phyloP scores from a whole-genome alignment of 2,888 invertebrate species.

The Spilarctia lutea region DNA sequence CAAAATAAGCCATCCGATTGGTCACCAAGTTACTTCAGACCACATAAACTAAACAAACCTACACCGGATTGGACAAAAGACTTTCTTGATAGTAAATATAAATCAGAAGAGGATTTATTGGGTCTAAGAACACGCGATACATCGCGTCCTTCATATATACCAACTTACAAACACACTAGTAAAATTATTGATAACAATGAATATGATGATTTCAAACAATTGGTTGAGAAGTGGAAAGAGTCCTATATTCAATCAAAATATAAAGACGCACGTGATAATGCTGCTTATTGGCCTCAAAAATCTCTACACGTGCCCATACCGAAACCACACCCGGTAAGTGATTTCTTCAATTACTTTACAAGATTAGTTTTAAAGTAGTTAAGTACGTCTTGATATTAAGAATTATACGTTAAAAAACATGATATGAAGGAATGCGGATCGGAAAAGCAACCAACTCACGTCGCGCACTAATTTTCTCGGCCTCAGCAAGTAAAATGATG shows the following conservation, averaged over 20 bases:
- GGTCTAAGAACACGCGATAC: slow-evolving; percentile 79
- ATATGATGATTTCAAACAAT: slow-evolving; percentile 70
- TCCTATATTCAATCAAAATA: slow-evolving; percentile 78
- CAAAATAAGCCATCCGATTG: slow-evolving; percentile 66
- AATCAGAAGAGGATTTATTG: slow-evolving; percentile 80
- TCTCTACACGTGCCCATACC: slow-evolving; percentile 75
- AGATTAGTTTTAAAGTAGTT: slow-evolving; percentile 21
- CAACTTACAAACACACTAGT: slow-evolving; percentile 65
- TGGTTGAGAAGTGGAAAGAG: slow-evolving; percentile 79
- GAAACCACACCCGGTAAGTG: slow-evolving; percentile 81
- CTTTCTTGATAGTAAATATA: slow-evolving; percentile 67
- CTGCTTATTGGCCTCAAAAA: slow-evolving; percentile 75
- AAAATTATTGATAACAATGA: slow-evolving; percentile 64
- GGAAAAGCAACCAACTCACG: slow-evolving; percentile 74
- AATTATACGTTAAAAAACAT: slow-evolving; percentile 51
- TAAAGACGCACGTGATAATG: slow-evolving; percentile 73
- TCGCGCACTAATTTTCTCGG: slow-evolving; percentile 83
- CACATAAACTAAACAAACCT: slow-evolving; percentile 63
- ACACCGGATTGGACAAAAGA: slow-evolving; percentile 73
- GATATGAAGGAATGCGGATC: slow-evolving; percentile 82
- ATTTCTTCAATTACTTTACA: slow-evolving; percentile 19
- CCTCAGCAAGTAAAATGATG: slow-evolving; percentile 75
- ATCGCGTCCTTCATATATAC: slow-evolving; percentile 73
- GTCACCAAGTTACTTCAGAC: slow-evolving; percentile 60
- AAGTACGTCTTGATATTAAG: neutral